phyloP scores from a whole-genome alignment of 2,113 vertebrate species.

The Marcusenius ussheri region DNA sequence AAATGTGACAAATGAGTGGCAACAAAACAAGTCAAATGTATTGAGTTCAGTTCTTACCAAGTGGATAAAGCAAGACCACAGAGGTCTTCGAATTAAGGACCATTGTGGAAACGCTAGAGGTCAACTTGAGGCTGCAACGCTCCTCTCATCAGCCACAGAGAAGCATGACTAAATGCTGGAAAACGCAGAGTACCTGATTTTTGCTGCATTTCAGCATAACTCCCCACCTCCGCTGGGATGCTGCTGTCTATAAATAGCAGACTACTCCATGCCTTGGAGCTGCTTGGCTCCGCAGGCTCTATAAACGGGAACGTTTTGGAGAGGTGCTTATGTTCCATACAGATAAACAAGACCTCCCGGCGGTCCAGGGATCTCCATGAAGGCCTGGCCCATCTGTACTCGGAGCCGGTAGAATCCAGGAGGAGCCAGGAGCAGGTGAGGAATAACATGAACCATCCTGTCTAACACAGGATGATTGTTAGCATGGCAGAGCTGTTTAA shows the following conservation, averaged over 20 bases:
- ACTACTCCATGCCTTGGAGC: not conserved
- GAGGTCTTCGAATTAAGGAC: not conserved
- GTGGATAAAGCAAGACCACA: not conserved
- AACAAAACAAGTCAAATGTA: not conserved
- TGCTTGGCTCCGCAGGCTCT: not conserved
- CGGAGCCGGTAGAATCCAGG: not conserved
- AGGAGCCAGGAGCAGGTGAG: not conserved
- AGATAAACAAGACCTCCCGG: not conserved
- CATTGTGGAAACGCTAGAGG: not conserved
- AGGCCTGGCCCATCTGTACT: not conserved
- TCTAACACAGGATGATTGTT: not conserved
- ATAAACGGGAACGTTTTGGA: constrained; percentile 4
- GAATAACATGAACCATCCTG: not conserved
- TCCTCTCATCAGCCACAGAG: not conserved
- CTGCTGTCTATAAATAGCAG: constrained; percentile 2
- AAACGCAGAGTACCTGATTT: not conserved
- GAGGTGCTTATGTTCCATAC: not conserved
- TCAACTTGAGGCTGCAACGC: not conserved
- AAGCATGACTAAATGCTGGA: not conserved
- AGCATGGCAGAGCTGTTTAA: not conserved
- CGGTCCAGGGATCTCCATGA: not conserved
- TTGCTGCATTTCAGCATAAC: not conserved
- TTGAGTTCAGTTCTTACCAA: not conserved
- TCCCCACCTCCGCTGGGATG: not conserved
- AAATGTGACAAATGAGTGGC: not conserved